Percentiles rank a stretch among this genome's conserved stretches.
phyloP scores from a whole-genome alignment of 2,113 vertebrate species.

The Callospermophilus lateralis region DNA sequence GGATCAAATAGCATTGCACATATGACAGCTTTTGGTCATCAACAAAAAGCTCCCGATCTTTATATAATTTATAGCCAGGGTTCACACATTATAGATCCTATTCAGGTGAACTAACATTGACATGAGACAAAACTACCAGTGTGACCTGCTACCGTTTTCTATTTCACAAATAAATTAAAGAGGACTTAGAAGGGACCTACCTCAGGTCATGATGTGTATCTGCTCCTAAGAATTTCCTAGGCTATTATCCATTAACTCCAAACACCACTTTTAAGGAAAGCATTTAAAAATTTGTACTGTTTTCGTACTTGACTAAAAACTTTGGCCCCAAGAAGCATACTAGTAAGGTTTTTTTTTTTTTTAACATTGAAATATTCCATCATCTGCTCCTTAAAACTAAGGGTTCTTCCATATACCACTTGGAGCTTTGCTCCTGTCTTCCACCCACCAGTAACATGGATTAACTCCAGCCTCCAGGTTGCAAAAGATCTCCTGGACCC shows the following conservation, averaged over 20 bases:
- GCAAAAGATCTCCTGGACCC: not conserved
- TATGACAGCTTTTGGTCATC: not conserved
- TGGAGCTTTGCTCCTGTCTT: not conserved
- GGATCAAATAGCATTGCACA: not conserved
- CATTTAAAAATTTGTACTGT: not conserved
- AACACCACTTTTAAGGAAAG: not conserved
- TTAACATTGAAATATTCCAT: not conserved
- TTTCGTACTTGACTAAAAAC: not conserved
- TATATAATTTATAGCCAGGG: not conserved
- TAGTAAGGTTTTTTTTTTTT: not conserved
- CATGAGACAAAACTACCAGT: not conserved
- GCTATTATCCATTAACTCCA: not conserved
- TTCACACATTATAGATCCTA: not conserved
- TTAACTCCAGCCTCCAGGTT: not conserved
- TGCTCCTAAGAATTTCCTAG: not conserved
- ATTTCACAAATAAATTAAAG: not conserved
- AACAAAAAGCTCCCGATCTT: not conserved
- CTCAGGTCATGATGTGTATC: not conserved
- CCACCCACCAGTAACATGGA: not conserved
- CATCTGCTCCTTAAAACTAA: not conserved
- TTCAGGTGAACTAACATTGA: not conserved
- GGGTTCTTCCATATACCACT: not conserved
- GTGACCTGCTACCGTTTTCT: not conserved
- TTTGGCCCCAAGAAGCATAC: not conserved
- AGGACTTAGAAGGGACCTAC: not conserved